These are phyloP conservation scores for Diaphora mendica DNA, from an alignment of 2,888 invertebrate genomes.

Conservation along the genomic window DNA sequence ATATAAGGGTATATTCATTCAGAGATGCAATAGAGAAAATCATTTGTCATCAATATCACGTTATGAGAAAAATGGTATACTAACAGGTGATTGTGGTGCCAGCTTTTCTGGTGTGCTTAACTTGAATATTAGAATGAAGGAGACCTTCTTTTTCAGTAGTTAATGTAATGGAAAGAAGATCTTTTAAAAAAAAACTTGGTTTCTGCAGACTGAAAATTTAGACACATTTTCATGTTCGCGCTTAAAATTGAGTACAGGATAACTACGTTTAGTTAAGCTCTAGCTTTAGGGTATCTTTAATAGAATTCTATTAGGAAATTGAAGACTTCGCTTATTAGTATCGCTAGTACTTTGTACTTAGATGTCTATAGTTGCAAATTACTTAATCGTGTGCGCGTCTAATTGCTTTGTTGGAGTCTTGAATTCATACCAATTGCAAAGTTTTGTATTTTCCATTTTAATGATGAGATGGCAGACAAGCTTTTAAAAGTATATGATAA, in stretches of 20 bases:
- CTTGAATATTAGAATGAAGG: background rate
- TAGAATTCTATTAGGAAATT: slow-evolving; percentile 9
- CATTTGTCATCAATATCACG: too few species aligned
- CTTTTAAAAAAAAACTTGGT: background rate
- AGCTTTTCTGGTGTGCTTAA: background rate
- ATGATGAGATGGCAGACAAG: background rate
- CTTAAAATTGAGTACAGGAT: background rate
- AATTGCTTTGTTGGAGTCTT: slow-evolving; percentile 13
- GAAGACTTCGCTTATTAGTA: slow-evolving; percentile 3
- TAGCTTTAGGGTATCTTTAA: background rate
- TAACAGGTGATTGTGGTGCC: background rate
- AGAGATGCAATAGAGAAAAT: too few species aligned
- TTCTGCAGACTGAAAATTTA: background rate
- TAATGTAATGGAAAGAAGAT: background rate
- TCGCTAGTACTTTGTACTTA: background rate
- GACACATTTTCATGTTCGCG: background rate
- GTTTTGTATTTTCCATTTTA: background rate
- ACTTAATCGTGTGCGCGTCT: background rate
- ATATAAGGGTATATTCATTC: too few species aligned
- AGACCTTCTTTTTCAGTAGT: background rate
- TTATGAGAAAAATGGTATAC: too few species aligned
- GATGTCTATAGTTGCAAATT: slow-evolving; percentile 11
- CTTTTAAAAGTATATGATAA: background rate
- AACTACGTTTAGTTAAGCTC: background rate
- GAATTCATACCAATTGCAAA: slow-evolving; percentile 8